Conservation (phyloP, 2,797 vertebrate species). For the Crotalus adamanteus region DNA sequence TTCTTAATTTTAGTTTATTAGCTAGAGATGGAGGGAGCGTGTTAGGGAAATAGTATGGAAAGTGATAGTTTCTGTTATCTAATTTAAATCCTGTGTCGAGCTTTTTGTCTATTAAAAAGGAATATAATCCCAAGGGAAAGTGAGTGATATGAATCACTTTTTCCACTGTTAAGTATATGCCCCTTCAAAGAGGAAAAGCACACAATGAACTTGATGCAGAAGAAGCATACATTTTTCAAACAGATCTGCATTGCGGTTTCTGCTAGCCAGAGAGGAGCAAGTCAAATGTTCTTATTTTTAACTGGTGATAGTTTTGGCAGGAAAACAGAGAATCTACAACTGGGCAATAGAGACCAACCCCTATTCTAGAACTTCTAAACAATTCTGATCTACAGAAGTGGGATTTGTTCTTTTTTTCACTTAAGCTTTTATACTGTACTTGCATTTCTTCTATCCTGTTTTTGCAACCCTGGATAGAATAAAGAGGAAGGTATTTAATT, state of each 20-base stretch:
- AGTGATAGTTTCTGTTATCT: slow-evolving; percentile 9
- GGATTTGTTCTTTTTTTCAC: neutral
- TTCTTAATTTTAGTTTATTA: slow-evolving; percentile 33
- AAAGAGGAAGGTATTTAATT: neutral
- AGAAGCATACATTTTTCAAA: slow-evolving; percentile 45
- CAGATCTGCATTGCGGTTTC: slow-evolving; percentile 51
- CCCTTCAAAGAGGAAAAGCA: neutral
- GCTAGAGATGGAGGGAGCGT: slow-evolving; percentile 22
- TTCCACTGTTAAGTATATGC: slow-evolving; percentile 22
- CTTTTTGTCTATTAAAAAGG: slow-evolving; percentile 43
- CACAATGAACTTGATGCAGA: slow-evolving; percentile 29
- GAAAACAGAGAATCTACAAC: neutral
- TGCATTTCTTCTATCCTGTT: neutral
- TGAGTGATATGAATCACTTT: slow-evolving; percentile 25
- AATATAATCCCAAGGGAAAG: slow-evolving; percentile 28
- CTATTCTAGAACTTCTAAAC: neutral
- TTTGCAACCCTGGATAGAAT: neutral
- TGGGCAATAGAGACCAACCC: neutral
- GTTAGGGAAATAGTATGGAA: slow-evolving; percentile 20
- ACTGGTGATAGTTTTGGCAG: slow-evolving; percentile 27
- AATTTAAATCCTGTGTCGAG: slow-evolving; percentile 10
- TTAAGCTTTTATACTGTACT: neutral
- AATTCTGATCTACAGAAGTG: neutral
- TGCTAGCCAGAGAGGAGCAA: slow-evolving; percentile 34
- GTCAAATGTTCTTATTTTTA: neutral